Base-by-base conservation (phyloP, 2,113 vertebrate genomes). In the Sceloporus undulatus region DNA sequence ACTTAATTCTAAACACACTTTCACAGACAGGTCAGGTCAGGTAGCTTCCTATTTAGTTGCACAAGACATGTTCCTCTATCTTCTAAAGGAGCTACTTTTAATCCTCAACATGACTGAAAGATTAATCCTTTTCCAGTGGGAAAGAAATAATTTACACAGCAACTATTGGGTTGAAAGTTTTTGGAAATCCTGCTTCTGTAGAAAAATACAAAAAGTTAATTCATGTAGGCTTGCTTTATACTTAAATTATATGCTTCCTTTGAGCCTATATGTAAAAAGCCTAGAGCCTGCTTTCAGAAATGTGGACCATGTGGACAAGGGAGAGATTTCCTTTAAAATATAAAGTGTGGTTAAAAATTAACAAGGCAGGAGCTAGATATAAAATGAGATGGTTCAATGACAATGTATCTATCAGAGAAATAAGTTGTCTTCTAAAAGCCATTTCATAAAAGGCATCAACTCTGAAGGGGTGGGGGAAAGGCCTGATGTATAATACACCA, bases 81-180 rank as follows among this genome's bases (percentile, higher is more conserved):
- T 29, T 71, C 5, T 71, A 10, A 29, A 29, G 27, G 25, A 27
- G 8, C 68, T 71, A 87, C 87, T 93, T 92, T 89, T 90, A 92
- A 91, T 85, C 91, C 89, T 87, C 87, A 40, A 84, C 85, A 62
- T 91, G 82, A 91, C 42, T 82, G 13, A 38, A 42, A 85, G 48
- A 14, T 81, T 70, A 29, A 54, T 65, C 82, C 38, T 87, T 65
- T 68, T 79, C n/a, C 74, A 92, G 83, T 80, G 0, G 40, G 59
- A 9, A 92, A 54, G 29, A 92, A 54, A 38, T 62, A 10, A 82
- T 77, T 88, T 16, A 42, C 23, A 70, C 29, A 42, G 42, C 40
- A 77, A 68, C 27, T 29, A 42, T 25, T 40, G 48, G 16, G 79
- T 29, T 27, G 21, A 89, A 85, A 89, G 56, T 85, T 85, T 66